Evolutionary conservation across 2,113 vertebrate species (phyloP).

Genomic region (Saguinus imperator): DNA sequence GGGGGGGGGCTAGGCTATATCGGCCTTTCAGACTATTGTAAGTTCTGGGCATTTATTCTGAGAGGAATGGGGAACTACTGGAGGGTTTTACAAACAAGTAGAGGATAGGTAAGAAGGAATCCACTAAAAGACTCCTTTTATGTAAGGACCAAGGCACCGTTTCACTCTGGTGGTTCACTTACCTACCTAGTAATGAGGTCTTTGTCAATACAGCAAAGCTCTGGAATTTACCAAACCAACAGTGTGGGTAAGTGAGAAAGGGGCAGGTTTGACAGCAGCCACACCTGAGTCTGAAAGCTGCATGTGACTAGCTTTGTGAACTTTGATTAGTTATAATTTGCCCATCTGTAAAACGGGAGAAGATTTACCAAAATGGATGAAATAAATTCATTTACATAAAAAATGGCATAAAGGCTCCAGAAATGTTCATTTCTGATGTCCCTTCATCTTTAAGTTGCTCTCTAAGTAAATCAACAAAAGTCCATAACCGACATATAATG

Average conservation of each 20-base stretch:
- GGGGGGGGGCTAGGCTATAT: accelerated
- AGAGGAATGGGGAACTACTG: background rate
- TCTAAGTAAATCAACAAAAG: background rate
- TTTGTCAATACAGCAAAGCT: background rate
- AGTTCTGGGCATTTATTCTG: background rate
- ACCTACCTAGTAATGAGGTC: background rate
- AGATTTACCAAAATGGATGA: background rate
- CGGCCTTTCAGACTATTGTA: background rate
- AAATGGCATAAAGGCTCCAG: background rate
- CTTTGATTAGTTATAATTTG: background rate
- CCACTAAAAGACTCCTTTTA: background rate
- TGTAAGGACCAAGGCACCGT: background rate
- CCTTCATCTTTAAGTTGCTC: background rate
- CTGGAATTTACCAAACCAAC: background rate
- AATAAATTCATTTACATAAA: background rate
- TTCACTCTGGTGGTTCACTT: background rate
- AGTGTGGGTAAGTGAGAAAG: background rate
- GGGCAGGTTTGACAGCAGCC: background rate
- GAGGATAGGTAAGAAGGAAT: background rate
- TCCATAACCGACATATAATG: background rate
- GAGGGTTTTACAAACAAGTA: background rate
- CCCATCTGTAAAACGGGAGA: background rate
- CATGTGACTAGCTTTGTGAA: background rate
- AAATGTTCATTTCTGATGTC: background rate
- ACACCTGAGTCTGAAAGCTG: background rate